Evolutionary conservation across 2,888 invertebrate genomes (phyloP), one percentile per base, ranked within the genome.

Genomic region (Sminthurides aquaticus): DNA sequence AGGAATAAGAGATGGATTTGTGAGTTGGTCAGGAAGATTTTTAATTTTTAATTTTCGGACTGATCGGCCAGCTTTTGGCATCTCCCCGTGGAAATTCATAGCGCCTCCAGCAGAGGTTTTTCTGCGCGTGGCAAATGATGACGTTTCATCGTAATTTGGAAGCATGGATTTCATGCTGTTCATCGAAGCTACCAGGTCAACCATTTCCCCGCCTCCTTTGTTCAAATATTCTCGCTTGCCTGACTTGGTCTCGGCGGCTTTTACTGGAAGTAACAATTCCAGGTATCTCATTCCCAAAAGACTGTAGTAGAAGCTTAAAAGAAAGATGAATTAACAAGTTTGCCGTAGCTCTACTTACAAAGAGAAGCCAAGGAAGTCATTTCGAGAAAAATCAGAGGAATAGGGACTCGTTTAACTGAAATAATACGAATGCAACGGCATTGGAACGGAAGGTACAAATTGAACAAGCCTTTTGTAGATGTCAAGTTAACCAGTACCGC

Each of bases 11-110:
- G 18, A 20, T 5, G 52, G 52, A 22, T 20, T 25, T 55, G 56
- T 18, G 49, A 56, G 56, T 26, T 57, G 29, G 3, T 5, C 26
- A n/a, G 56, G 48, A 25, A 62, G 26, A 48, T 62, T 49, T 49
- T 62, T 56, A 20, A 62, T 56, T 15, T 62, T 62, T 2, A 62
- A 22, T 28, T 57, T 62, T 43, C 18, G 11, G 20, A 62, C 34
- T 20, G 62, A 27, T 11, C 62, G 48, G 2, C 62, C 62, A 1
- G 62, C 43, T 22, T 57, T 48, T n/a, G 62, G 62, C 3, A 56
- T 43, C 3, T 27, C 11, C 20, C 49, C 60, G 26, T 25, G n/a
- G 27, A 24, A 22, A 18, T 49, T 29, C 2, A 22, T 24, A 24
- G 3, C 22, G 1, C 43, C 29, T 2, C 22, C 58, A 15, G 25